Base-by-base conservation (phyloP, 2,113 vertebrate genomes). In the Prietella phreatophila region DNA sequence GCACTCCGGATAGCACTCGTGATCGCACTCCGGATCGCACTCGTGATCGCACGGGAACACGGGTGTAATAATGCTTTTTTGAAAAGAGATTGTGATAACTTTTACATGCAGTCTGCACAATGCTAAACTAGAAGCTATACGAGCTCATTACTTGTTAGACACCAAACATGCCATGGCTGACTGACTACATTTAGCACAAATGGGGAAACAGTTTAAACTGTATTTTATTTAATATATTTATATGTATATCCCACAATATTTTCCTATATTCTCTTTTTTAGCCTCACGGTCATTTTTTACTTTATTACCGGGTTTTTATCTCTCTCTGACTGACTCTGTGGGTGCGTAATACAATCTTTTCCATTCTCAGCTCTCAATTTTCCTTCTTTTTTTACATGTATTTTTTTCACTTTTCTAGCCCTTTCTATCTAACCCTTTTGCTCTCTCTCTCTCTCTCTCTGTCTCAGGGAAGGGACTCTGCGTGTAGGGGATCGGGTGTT, bases 401-500 rank as follows among this genome's bases (percentile, higher is more conserved):
- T 50, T 20, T 15, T 6, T 60, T 50, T 56, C 61, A 55, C 39
- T 78, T 17, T 75, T 30, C 65, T 39, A 3, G 9, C 20, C 20
- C 25, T 47, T 27, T 84, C 39, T 91, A 0, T 27, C 79, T 19
- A 47, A 5, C 47, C 25, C 25, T 14, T 17, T 50, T 50, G 4
- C 17, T 79, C 61, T 85, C 39, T 55, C 47, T 82, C 78, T 33
- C 13, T 82, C 56, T 83, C 39, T 79, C 47, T 82, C 20, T 73
- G 83, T 56, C 63, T 0, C 91, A 99, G 98, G 93, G 98, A 99
- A 92, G 97, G 97, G 5, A 99, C 97, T n/a, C 89, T 99, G 92
- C 97, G 96, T 92, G 95, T 93, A 1, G 97, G 98, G 0, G 98
- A 99, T 94, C 94, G 98, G 60, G 93, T 99, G 76, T 92, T 99